phyloP scores from a whole-genome alignment of 2,113 vertebrate genomes.

The Charina bottae region DNA sequence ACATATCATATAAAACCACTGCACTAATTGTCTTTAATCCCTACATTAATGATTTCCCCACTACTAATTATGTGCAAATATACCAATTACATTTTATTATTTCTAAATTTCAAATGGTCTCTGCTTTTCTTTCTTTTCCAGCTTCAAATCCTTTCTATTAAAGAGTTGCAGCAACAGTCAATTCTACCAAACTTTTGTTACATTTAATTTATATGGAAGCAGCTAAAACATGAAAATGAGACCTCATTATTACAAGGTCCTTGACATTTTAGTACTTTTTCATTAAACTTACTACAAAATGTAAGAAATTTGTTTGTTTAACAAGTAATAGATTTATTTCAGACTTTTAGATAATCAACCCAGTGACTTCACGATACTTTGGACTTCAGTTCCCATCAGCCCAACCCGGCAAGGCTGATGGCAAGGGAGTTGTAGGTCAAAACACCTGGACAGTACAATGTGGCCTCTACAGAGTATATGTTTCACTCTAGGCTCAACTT shows the following conservation, averaged over 20 bases:
- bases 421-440: neutral
- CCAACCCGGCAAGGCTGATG: neutral
- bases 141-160: slow-evolving; percentile 4
- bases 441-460: neutral
- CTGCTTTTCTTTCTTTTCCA: neutral
- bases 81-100: neutral
- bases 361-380: neutral
- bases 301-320: neutral
- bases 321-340: neutral
- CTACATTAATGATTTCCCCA: neutral
- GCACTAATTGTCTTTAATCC: neutral
- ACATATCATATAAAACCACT: neutral
- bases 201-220: neutral
- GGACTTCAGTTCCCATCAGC: neutral
- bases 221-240: neutral
- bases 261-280: slow-evolving; percentile 25
- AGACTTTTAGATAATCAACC: neutral
- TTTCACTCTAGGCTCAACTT: neutral
- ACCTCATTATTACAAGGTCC: neutral
- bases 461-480: neutral
- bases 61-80: slow-evolving; percentile 8
- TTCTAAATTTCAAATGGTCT: neutral
- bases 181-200: neutral
- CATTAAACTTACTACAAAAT: slow-evolving; percentile 17
- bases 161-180: slow-evolving; percentile 8